Evolutionary conservation across 1,140 invertebrate genomes (phyloP).

Genomic region (Thaumatotibia leucotreta): DNA sequence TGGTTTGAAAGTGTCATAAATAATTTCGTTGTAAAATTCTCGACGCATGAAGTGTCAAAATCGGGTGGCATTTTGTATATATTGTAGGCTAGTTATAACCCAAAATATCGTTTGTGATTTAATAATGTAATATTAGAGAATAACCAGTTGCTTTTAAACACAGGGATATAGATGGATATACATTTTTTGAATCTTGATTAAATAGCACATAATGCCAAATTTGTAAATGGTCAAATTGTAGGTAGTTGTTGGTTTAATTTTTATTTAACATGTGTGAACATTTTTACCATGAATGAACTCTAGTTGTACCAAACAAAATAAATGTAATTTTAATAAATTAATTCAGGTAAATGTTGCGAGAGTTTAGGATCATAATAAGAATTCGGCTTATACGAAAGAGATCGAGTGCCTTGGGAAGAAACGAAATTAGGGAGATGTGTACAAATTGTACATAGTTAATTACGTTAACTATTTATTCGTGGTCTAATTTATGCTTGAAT

Average conservation of each 20-base stretch:
- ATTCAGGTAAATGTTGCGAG: not conserved
- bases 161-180: not conserved
- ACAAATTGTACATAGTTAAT: not conserved
- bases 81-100: not conserved
- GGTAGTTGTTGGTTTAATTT: too few species aligned
- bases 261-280: not conserved
- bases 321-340: not conserved
- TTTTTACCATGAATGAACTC: not conserved
- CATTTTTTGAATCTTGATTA: not conserved
- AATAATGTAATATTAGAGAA: not conserved
- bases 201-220: too few species aligned
- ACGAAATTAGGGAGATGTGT: not conserved
- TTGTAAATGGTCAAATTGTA: too few species aligned
- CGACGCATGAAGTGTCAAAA: not conserved
- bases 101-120: not conserved
- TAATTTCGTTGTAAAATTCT: not conserved
- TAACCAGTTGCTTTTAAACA: not conserved
- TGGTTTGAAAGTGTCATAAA: not conserved
- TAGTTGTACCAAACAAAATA: not conserved
- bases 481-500: not conserved
- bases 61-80: slow-evolving; percentile 7
- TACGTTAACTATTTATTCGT: not conserved
- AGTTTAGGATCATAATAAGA: not conserved
- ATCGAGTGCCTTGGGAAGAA: not conserved
- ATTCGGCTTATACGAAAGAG: not conserved